phyloP scores from a whole-genome alignment of 2,797 vertebrate genomes.

The Enoplosus armatus region DNA sequence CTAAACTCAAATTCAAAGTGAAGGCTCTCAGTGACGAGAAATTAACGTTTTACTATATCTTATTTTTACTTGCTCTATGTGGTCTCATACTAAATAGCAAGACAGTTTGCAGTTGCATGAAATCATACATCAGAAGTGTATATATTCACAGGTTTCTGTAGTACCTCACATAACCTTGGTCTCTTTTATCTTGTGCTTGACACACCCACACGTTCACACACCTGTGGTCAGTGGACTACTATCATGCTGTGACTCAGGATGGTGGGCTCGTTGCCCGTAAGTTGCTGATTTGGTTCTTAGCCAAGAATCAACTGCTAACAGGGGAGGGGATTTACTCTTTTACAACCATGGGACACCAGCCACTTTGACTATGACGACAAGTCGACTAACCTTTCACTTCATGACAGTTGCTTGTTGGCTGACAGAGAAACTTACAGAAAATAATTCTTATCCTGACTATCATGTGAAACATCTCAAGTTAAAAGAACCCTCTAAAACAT shows the following conservation, averaged over 20 bases:
- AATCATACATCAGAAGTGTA: neutral
- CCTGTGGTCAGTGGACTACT: constrained; percentile 25
- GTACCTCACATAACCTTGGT: constrained; percentile 25
- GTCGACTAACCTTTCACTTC: neutral
- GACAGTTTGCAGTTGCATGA: neutral
- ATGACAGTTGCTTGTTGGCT: neutral
- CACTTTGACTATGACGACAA: neutral
- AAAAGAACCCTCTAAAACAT: neutral
- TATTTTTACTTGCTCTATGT: neutral
- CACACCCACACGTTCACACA: constrained; percentile 30
- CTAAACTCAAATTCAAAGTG: neutral
- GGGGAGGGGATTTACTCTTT: neutral
- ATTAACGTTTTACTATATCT: neutral
- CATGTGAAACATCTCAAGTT: neutral
- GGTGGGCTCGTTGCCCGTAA: constrained; percentile 28
- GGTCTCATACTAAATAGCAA: neutral
- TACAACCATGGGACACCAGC: neutral
- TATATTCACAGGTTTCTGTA: neutral
- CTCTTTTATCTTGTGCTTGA: neutral
- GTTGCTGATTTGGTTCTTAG: constrained; percentile 4
- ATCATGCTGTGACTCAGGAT: constrained; percentile 21
- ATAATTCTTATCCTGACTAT: neutral
- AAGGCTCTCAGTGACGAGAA: neutral
- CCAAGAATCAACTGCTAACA: neutral
- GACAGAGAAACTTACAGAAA: neutral